phyloP scores from a whole-genome alignment of 2,888 invertebrate genomes.

The Drosophila cracens region DNA sequence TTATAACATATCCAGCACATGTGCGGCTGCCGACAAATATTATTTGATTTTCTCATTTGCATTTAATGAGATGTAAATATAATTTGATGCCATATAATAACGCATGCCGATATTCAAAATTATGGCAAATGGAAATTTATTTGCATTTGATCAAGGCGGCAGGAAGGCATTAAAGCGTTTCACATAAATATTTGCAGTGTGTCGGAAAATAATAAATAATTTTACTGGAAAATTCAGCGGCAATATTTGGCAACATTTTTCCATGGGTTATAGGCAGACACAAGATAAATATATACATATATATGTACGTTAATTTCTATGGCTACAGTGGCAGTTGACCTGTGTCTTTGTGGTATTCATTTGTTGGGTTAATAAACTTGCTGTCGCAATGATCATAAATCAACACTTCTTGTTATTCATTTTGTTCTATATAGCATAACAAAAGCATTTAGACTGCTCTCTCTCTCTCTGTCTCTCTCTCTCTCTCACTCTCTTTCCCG shows the following conservation, averaged over 20 bases:
- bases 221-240: constrained; percentile 30
- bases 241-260: constrained; percentile 2
- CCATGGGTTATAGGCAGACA: background rate
- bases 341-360: constrained; percentile 6
- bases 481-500: constrained; percentile 9
- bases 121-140: background rate
- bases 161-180: constrained; percentile 5
- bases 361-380: constrained; percentile 72
- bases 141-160: constrained; percentile 2
- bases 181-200: constrained; percentile 7
- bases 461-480: constrained; percentile 7
- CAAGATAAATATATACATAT: background rate
- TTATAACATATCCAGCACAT: background rate
- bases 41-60: background rate
- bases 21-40: background rate
- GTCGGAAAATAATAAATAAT: constrained; percentile 7
- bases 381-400: constrained; percentile 59
- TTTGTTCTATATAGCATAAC: constrained; percentile 33
- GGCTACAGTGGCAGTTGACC: constrained; percentile 24
- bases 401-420: constrained; percentile 61
- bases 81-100: background rate
- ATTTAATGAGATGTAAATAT: background rate
- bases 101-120: background rate
- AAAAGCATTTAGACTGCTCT: constrained; percentile 35
- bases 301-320: constrained; percentile 43